These are phyloP conservation scores for Caenorhabditis japonica DNA, from an alignment of 2,888 invertebrate genomes.

Conservation along the genomic window DNA sequence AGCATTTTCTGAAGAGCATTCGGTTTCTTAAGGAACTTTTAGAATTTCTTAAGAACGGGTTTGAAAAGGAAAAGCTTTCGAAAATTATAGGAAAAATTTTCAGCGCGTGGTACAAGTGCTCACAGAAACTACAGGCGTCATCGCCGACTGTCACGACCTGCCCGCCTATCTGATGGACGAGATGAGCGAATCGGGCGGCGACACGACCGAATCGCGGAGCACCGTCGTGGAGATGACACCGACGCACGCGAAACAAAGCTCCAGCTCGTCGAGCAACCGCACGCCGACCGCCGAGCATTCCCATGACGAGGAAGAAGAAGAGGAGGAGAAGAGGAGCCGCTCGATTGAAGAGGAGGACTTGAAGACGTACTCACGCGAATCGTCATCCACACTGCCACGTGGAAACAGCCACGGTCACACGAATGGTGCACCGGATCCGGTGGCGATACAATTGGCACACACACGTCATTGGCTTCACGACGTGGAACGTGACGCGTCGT, in stretches of 20 bases:
- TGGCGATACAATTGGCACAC: constrained; percentile 62
- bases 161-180: constrained; percentile 27
- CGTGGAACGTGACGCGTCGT: constrained; percentile 71
- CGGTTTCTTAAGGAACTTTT: too few species aligned
- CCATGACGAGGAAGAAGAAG: constrained; percentile 9
- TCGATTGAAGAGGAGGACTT: constrained; percentile 54
- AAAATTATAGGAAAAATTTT: too few species aligned
- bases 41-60: too few species aligned
- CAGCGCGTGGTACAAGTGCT: constrained; percentile 51
- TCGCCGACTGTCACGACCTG: constrained; percentile 40
- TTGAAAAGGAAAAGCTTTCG: too few species aligned
- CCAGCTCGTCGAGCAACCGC: constrained; percentile 27
- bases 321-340: constrained; percentile 51
- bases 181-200: constrained; percentile 39
- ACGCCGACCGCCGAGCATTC: constrained; percentile 11
- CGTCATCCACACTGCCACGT: constrained; percentile 34
- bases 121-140: constrained; percentile 37
- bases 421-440: constrained; percentile 11
- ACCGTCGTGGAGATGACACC: constrained; percentile 37
- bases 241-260: constrained; percentile 24
- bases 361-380: constrained; percentile 40
- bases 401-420: neutral
- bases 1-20: neutral
- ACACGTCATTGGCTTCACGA: constrained; percentile 73
- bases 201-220: constrained; percentile 44